These are phyloP conservation scores for Drosophila kurseongensis DNA, from an alignment of 1,140 invertebrate genomes.

Conservation along the genomic window DNA sequence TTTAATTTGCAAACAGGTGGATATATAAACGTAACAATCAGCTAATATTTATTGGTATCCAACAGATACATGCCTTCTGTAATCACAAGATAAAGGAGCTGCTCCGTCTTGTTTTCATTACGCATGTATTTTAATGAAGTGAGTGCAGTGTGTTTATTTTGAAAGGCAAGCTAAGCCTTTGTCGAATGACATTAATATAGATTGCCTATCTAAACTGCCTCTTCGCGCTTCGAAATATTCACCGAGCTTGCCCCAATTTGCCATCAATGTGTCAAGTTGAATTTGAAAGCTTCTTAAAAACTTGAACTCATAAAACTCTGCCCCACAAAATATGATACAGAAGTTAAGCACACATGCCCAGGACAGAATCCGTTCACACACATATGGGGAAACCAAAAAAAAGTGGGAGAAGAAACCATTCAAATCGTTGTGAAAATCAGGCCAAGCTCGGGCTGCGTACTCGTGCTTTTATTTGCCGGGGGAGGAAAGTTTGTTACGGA, in stretches of 20 bases:
- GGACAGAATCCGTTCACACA: slow-evolving; percentile 11
- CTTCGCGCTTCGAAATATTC: slow-evolving; percentile 5
- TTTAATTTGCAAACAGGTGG: slow-evolving; percentile 53
- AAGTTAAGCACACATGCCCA: slow-evolving; percentile 36
- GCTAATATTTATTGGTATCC: slow-evolving; percentile 38
- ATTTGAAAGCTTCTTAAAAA: slow-evolving; percentile 63
- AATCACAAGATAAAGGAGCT: slow-evolving; percentile 41
- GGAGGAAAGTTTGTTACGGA: slow-evolving; percentile 12
- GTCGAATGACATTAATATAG: slow-evolving; percentile 39
- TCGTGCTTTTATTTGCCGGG: slow-evolving; percentile 10
- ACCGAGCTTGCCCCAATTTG: slow-evolving; percentile 27
- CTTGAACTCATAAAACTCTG: slow-evolving; percentile 35
- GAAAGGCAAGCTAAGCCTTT: slow-evolving; percentile 12
- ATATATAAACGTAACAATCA: slow-evolving; percentile 5
- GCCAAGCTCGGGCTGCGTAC: slow-evolving; percentile 35
- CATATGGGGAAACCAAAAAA: slow-evolving; percentile 4
- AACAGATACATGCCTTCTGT: slow-evolving; percentile 10
- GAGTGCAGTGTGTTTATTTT: slow-evolving; percentile 25
- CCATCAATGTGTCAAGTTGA: slow-evolving; percentile 41
- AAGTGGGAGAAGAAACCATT: slow-evolving; percentile 10
- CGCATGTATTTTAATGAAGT: slow-evolving; percentile 53
- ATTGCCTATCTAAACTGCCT: slow-evolving; percentile 18
- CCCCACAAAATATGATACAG: slow-evolving; percentile 39
- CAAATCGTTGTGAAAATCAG: slow-evolving; percentile 46
- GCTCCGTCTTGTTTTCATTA: slow-evolving; percentile 43